Evolutionary conservation across 2,797 vertebrate genomes (phyloP).

Genomic region (Sebastiscus tertius): DNA sequence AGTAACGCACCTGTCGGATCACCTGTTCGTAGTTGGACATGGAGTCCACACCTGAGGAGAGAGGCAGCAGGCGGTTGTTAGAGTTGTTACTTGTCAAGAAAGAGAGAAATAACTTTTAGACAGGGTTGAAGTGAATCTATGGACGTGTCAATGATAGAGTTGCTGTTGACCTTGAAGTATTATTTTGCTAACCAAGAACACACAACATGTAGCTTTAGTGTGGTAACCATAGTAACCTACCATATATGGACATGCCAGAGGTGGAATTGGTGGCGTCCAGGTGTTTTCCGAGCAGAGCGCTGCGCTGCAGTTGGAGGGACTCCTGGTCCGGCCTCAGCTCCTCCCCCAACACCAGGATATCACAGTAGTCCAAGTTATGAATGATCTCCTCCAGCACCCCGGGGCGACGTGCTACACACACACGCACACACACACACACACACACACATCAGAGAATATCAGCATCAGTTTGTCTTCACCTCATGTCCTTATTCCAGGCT

Average conservation of each 20-base stretch:
- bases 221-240: constrained; percentile 73
- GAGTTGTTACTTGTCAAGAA: neutral
- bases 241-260: constrained; percentile 94
- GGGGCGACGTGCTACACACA: constrained; percentile 80
- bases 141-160: neutral
- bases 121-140: neutral
- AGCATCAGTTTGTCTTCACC: neutral
- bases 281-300: constrained; percentile 88
- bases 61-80: neutral
- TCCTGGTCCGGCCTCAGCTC: constrained; percentile 89
- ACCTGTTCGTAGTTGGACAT: constrained; percentile 94
- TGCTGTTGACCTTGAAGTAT: neutral
- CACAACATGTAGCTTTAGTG: constrained; percentile 76
- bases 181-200: constrained; percentile 64
- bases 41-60: constrained; percentile 89
- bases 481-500: neutral
- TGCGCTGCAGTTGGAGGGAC: constrained; percentile 88
- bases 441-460: constrained; percentile 4
- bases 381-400: constrained; percentile 89
- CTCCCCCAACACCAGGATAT: constrained; percentile 90
- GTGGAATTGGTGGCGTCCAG: constrained; percentile 95
- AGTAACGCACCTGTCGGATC: constrained; percentile 88
- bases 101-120: neutral
- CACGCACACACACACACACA: constrained; percentile 63
- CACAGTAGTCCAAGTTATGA: constrained; percentile 97